Percentiles rank a stretch among this genome's conserved stretches.
Evolutionary conservation across 2,113 vertebrate genomes (phyloP).

Genomic region (Corvus hawaiiensis): DNA sequence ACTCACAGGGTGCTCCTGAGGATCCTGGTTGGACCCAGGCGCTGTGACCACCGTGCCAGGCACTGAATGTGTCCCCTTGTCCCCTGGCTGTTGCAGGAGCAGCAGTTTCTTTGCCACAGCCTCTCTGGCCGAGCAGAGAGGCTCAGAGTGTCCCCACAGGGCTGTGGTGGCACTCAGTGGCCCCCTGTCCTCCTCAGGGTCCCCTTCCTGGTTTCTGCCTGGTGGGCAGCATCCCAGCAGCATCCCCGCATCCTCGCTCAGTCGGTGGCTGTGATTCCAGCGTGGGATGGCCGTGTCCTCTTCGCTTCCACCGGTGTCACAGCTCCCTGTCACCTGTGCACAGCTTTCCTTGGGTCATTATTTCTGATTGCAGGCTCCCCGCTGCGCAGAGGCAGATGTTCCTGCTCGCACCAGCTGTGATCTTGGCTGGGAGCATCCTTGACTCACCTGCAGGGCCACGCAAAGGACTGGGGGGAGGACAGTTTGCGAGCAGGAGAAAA

Average conservation of each 20-base stretch:
- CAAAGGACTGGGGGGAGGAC: background rate
- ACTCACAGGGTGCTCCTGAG: background rate
- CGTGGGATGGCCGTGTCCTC: background rate
- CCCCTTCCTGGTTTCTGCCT: background rate
- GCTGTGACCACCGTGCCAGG: rapidly evolving
- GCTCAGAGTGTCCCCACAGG: background rate
- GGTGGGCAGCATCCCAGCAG: background rate
- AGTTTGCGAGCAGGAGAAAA: background rate
- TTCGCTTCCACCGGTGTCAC: background rate
- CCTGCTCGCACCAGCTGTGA: background rate
- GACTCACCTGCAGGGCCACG: background rate
- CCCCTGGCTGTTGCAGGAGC: background rate
- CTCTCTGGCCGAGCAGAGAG: background rate
- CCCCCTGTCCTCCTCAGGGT: background rate
- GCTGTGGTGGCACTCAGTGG: background rate
- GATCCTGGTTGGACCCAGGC: background rate
- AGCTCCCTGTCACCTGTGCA: background rate
- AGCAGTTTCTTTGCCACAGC: background rate
- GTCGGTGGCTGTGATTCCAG: rapidly evolving
- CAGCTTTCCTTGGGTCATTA: background rate
- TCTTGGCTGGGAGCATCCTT: background rate
- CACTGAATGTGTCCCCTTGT: rapidly evolving
- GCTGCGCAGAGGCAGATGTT: background rate
- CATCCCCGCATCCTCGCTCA: rapidly evolving
- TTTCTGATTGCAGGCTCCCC: background rate